These are phyloP conservation scores for Spilarctia lutea DNA, from an alignment of 2,888 invertebrate genomes.

Conservation along the genomic window DNA sequence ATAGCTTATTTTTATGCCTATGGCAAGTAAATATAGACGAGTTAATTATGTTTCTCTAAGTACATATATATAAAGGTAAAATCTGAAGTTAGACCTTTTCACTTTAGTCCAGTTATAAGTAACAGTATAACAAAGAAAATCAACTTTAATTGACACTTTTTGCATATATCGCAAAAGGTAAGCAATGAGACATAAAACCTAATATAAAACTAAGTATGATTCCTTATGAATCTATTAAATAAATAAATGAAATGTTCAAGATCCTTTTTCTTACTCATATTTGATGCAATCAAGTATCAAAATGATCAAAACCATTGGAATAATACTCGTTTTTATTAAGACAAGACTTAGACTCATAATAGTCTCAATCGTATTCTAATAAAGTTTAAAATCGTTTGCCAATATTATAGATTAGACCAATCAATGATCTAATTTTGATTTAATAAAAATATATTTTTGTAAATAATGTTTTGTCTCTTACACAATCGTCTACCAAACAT, in stretches of 20 bases:
- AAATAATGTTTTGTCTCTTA: not conserved
- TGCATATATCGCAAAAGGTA: not conserved
- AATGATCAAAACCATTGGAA: not conserved
- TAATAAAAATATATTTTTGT: not conserved
- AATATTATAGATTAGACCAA: not conserved
- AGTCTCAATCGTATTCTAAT: not conserved
- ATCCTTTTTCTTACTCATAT: slow-evolving; percentile 12
- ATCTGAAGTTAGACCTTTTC: not conserved
- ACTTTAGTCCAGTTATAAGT: not conserved
- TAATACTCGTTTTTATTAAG: not conserved
- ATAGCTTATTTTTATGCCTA: not conserved
- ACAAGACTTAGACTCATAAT: not conserved
- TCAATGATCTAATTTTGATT: not conserved
- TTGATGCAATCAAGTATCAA: not conserved
- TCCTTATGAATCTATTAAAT: slow-evolving; percentile 18
- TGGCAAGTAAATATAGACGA: not conserved
- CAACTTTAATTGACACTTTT: not conserved
- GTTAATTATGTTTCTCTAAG: not conserved
- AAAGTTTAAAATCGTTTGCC: not conserved
- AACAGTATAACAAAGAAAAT: not conserved
- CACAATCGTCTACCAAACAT: not conserved
- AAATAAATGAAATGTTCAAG: slow-evolving; percentile 23
- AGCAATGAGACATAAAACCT: not conserved
- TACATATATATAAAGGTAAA: not conserved
- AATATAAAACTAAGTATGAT: slow-evolving; percentile 34